Evolutionary conservation across 2,113 vertebrate genomes (phyloP), one percentile per base, ranked within the genome.

Genomic region (Penelope pileata): DNA sequence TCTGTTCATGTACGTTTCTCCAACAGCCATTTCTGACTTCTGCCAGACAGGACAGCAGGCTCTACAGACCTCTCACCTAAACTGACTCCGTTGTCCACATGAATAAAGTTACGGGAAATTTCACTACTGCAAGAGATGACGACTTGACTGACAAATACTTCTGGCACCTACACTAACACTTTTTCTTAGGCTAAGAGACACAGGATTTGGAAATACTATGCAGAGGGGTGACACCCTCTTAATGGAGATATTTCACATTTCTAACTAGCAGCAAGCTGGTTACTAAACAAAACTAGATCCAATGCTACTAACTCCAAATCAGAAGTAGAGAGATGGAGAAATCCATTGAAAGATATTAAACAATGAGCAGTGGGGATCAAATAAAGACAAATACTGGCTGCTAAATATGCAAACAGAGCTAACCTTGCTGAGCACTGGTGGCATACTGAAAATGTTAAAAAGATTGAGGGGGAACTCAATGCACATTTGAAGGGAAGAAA

Each of bases 1-100:
- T 24, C 48, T 53, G 24, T 10, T 77, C 45, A 38, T 0, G 0
- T 10, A 30, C 3, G 1, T 26, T 29, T 70, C 42, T 58, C 36
- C 8, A 42, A 32, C 0, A 78, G 34, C 13, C 1, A 1, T 30
- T 90, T 88, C 29, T 38, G 15, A 78, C 22, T 67, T 42, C 32
- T 29, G 54, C 53, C n/a, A 67, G 34, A 34, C 3, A 26, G 56
- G 42, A 60, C 16, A 74, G 40, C 1, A 12, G 10, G 12, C 34
- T 60, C 45, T 3, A 32, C 0, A 84, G 38, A 74, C 7, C 19
- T 82, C 66, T 29, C 2, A 2, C 34, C 42, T 67, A 30, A 87
- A 30, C 42, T 14, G 14, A 6, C 10, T 67, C 8, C 13, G 47
- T 1, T 30, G 23, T 4, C 48, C 26, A 5, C 10, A 34, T 4